A percentile compares a stretch with the other conserved stretches of the same genome.
Conservation (phyloP, 1,140 invertebrate genomes). For the Apis cerana region DNA sequence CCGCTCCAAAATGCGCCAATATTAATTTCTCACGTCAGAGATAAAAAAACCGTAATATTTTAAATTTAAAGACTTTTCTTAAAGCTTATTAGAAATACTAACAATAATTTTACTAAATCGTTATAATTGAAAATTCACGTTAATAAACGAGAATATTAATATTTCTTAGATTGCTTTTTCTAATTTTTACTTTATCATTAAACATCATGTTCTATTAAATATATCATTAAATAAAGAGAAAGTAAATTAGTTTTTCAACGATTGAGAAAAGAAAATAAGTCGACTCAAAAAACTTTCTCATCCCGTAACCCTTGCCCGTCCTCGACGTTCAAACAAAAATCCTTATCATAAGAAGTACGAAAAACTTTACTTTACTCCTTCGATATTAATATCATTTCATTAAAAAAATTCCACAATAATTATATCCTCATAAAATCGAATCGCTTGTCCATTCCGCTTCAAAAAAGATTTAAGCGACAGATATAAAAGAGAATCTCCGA, state of each 20-base stretch:
- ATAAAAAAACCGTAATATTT: not conserved
- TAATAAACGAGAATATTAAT: no score
- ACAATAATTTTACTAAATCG: no score
- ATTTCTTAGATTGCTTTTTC: no score
- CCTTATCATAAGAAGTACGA: not conserved
- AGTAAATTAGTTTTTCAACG: not conserved
- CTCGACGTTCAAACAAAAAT: not conserved
- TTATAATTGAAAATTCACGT: no score
- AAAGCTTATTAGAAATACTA: no score
- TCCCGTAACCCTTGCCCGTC: not conserved
- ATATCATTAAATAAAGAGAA: not conserved
- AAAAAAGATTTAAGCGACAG: no score
- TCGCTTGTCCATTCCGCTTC: no score
- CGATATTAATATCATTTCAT: not conserved
- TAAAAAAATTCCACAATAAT: not conserved
- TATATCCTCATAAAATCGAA: no score
- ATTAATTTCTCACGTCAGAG: conserved; percentile 51
- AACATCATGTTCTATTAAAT: no score
- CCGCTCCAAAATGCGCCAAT: conserved; percentile 8
- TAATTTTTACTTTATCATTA: no score
- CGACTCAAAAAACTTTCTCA: not conserved
- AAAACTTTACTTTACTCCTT: not conserved
- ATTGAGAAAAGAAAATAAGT: not conserved
- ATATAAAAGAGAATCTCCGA: no score
- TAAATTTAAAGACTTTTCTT: no score